Percentiles rank a stretch among this genome's conserved stretches.
Evolutionary conservation across 2,797 vertebrate genomes (phyloP).

Genomic region (Parotocinclus haroldoi): DNA sequence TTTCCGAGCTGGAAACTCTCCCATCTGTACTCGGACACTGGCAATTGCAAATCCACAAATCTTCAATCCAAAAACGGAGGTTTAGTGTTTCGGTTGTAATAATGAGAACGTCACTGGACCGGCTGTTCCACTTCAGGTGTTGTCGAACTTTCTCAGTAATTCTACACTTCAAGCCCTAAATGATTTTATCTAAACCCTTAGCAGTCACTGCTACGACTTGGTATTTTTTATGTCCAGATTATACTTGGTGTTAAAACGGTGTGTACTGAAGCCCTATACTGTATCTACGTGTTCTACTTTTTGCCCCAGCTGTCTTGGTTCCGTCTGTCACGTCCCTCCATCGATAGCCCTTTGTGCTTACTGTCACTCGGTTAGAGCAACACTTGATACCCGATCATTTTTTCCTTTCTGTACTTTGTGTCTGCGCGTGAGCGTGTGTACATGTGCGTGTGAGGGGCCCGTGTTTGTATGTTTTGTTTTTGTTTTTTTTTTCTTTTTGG

Average conservation of each 20-base stretch:
- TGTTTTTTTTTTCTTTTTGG: conserved; percentile 9
- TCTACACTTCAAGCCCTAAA: conserved; percentile 1
- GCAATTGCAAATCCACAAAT: not conserved
- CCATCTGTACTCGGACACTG: too few species aligned
- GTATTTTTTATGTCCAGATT: conserved; percentile 20
- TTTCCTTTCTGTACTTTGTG: conserved; percentile 1
- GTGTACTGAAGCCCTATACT: not conserved
- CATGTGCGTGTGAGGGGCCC: not conserved
- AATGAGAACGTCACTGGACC: conserved; percentile 3
- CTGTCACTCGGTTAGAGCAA: conserved; percentile 25
- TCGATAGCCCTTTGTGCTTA: conserved; percentile 22
- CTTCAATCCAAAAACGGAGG: too few species aligned
- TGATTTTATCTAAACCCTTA: not conserved
- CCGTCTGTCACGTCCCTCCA: not conserved
- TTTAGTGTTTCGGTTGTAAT: not conserved
- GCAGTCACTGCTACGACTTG: conserved; percentile 2
- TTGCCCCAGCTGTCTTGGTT: too few species aligned
- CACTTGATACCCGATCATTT: conserved; percentile 40
- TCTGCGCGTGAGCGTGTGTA: conserved; percentile 31
- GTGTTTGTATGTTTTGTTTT: conserved; percentile 26
- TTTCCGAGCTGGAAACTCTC: too few species aligned
- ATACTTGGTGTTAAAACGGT: conserved; percentile 23
- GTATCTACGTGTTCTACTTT: too few species aligned
- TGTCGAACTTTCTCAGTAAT: not conserved
- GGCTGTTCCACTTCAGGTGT: not conserved